A percentile compares a stretch with the other conserved stretches of the same genome.
phyloP scores from a whole-genome alignment of 2,797 vertebrate genomes.

The Peromyscus aztecus region DNA sequence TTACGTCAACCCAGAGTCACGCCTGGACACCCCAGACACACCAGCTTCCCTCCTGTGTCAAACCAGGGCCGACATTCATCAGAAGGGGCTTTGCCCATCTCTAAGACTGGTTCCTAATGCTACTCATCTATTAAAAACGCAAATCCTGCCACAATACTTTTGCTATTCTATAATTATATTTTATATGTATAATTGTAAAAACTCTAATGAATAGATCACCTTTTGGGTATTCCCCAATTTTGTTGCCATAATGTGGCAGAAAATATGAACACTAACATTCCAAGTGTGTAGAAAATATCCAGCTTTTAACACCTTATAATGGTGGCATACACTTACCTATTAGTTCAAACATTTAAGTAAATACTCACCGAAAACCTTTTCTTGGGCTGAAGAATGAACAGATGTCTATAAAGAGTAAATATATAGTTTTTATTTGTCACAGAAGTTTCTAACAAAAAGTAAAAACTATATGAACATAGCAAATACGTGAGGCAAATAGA shows the following conservation, averaged over 20 bases:
- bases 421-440: background rate
- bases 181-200: slow-evolving; percentile 35
- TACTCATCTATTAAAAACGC: background rate
- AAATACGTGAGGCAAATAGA: slow-evolving; percentile 18
- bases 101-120: slow-evolving; percentile 10
- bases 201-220: background rate
- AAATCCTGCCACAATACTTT: slow-evolving; percentile 34
- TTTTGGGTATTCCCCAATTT: slow-evolving; percentile 39
- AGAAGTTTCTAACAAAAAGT: background rate
- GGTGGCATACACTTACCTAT: background rate
- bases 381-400: background rate
- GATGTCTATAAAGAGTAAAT: slow-evolving; percentile 7
- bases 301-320: slow-evolving; percentile 34
- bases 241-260: slow-evolving; percentile 45
- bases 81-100: background rate
- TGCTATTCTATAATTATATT: background rate
- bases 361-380: slow-evolving; percentile 8
- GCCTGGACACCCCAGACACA: background rate
- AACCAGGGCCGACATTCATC: background rate
- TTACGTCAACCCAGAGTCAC: background rate
- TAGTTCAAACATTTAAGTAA: slow-evolving; percentile 37
- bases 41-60: background rate
- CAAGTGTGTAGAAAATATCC: background rate
- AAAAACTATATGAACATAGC: slow-evolving; percentile 3
- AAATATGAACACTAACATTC: slow-evolving; percentile 19